Percentiles rank a stretch among this genome's conserved stretches.
Conservation (phyloP, 1,140 invertebrate species). For the Drosophila guanche region DNA sequence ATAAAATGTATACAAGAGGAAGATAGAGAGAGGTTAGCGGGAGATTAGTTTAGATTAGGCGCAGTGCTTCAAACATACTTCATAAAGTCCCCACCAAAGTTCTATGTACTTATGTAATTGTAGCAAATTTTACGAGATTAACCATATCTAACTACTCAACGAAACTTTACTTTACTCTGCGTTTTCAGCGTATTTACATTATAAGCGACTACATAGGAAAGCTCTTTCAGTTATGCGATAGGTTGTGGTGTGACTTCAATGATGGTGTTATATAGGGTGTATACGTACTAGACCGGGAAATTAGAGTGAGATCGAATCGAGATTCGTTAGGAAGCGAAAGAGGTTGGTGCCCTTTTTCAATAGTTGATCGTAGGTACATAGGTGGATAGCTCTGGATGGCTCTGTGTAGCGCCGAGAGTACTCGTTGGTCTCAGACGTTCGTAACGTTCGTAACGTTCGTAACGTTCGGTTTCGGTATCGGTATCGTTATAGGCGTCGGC, state of each 20-base stretch:
- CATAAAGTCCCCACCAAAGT: background rate
- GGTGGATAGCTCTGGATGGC: slow-evolving; percentile 5
- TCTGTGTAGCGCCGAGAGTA: slow-evolving; percentile 42
- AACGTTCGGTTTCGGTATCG: slow-evolving; percentile 4
- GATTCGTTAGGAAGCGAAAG: slow-evolving; percentile 15
- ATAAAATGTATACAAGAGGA: slow-evolving; percentile 33
- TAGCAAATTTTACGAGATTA: slow-evolving; percentile 12
- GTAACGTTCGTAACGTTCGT: background rate
- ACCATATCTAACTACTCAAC: slow-evolving; percentile 42
- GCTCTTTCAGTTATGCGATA: background rate
- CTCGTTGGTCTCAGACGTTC: slow-evolving; percentile 10
- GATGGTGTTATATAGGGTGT: slow-evolving; percentile 6
- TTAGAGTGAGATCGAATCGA: slow-evolving; percentile 20
- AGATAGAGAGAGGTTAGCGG: slow-evolving; percentile 13
- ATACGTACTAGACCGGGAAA: slow-evolving; percentile 39
- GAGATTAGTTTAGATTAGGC: background rate
- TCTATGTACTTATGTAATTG: background rate
- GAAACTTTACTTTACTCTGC: slow-evolving; percentile 39
- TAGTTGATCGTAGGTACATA: slow-evolving; percentile 7
- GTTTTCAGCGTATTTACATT: slow-evolving; percentile 30
- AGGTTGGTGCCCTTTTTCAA: slow-evolving; percentile 15
- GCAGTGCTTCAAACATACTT: slow-evolving; percentile 10
- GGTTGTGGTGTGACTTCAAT: slow-evolving; percentile 2
- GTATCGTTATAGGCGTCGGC: slow-evolving; percentile 12
- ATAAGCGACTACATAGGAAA: slow-evolving; percentile 7